Base-by-base conservation (phyloP, 2,797 vertebrate genomes). In the Hybognathus amarus region DNA sequence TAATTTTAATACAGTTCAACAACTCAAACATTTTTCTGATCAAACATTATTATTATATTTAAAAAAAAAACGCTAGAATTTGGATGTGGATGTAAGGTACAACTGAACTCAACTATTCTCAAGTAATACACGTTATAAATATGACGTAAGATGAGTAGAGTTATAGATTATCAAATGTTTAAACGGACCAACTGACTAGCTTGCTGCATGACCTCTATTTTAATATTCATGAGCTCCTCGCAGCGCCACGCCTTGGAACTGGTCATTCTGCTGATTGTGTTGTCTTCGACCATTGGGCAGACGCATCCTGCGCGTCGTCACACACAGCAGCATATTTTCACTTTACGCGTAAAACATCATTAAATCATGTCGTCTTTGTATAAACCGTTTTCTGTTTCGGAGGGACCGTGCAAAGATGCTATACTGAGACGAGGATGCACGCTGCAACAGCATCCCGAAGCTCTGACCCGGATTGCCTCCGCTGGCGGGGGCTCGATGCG, bases 331-430 rank as follows among this genome's bases (percentile, higher is more conserved):
- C 5, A 59, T 4, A 68, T 54, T 56, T 54, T 7, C 64, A 69
- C 22, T 38, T 27, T 18, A 24, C 0, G 38, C 40, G 0, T 64
- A 3, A 59, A 79, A 71, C 13, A 30, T 52, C 20, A 9, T 2
- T 12, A 33, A 0, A 27, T 42, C 2, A 96, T 96, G 95, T 95
- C 94, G 66, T 95, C 95, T 6, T 82, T 95, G 67, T 87, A 91
- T 76, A 92, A 93, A 88, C 94, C 93, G 56, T 95, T 95, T 71
- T 92, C 92, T 18, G 92, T 95, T 64, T 85, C 90, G 13, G 94
- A 94, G 30, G 92, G 92, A 1, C 92, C 92, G 67, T 94, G 94
- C 69, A 91, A 88, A 86, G 92, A 91, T 87, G 40, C 87, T 85
- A 75, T 87, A 10, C 84, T 64, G 77, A 84, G 88, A 86, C 90